These are phyloP conservation scores for Cheilosia variabilis DNA, from an alignment of 2,888 invertebrate species.

Conservation along the genomic window DNA sequence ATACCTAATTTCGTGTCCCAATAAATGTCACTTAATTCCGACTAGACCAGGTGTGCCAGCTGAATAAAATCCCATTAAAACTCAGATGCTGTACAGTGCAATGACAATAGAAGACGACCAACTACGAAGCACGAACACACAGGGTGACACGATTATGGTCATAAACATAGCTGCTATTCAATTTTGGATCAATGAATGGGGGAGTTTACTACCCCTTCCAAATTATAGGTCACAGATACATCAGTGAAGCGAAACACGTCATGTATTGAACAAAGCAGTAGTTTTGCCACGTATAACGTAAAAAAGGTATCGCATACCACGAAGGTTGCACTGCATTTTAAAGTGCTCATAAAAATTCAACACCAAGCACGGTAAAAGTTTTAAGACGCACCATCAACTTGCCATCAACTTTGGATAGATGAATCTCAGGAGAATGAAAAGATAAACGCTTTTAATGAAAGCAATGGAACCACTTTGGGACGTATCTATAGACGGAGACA, in stretches of 20 bases:
- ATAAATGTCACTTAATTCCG: slow-evolving; percentile 76
- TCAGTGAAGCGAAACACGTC: slow-evolving; percentile 34
- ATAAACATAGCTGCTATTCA: neutral
- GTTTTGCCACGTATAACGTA: slow-evolving; percentile 33
- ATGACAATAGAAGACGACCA: slow-evolving; percentile 11
- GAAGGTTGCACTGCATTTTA: slow-evolving; percentile 14
- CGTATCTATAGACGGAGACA: neutral
- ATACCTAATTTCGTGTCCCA: slow-evolving; percentile 65
- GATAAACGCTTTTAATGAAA: slow-evolving; percentile 21
- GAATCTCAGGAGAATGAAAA: slow-evolving; percentile 26
- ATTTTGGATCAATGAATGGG: slow-evolving; percentile 19
- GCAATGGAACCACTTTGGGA: neutral
- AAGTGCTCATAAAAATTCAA: slow-evolving; percentile 60
- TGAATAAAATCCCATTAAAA: slow-evolving; percentile 70
- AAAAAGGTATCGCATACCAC: slow-evolving; percentile 10
- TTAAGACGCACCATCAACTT: slow-evolving; percentile 55
- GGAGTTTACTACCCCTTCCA: neutral
- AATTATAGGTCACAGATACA: neutral
- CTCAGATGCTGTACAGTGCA: slow-evolving; percentile 4
- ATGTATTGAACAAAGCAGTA: slow-evolving; percentile 41
- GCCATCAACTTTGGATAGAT: slow-evolving; percentile 49
- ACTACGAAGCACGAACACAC: slow-evolving; percentile 3
- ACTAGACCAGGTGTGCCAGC: slow-evolving; percentile 72
- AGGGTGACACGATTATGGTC: slow-evolving; percentile 18
- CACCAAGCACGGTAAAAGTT: slow-evolving; percentile 49